These are phyloP conservation scores for Accipiter cooperii DNA, from an alignment of 2,113 vertebrate genomes.

Conservation along the genomic window DNA sequence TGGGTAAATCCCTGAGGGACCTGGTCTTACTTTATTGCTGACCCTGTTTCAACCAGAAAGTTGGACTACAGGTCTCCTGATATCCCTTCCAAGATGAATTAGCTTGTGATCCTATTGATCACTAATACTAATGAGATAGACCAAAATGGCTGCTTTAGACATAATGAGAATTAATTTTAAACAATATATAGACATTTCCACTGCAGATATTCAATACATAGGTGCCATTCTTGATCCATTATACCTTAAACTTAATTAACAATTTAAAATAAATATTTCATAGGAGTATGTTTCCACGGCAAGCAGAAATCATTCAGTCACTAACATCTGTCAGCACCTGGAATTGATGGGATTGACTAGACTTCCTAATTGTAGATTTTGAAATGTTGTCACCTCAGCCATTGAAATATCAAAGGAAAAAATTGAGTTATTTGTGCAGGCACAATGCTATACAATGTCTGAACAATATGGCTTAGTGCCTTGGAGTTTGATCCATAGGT, in stretches of 20 bases:
- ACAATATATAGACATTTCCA: neutral
- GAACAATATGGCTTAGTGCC: neutral
- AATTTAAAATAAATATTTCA: neutral
- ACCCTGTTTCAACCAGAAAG: neutral
- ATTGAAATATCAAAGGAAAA: neutral
- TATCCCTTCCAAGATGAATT: neutral
- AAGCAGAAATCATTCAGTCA: neutral
- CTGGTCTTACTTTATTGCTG: neutral
- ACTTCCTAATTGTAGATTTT: neutral
- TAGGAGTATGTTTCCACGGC: neutral
- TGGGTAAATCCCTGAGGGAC: neutral
- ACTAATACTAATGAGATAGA: neutral
- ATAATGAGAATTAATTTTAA: neutral
- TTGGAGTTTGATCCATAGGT: neutral
- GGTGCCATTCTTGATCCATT: neutral
- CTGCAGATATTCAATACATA: neutral
- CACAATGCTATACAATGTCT: neutral
- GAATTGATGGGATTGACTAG: neutral
- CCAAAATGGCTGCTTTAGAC: neutral
- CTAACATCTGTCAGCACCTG: neutral
- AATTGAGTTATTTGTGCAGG: neutral
- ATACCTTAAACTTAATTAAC: neutral
- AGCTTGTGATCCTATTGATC: neutral
- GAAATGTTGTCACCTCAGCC: neutral
- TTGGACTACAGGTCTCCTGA: neutral